Evolutionary conservation across 1,140 invertebrate genomes (phyloP).

Genomic region (Aphis gossypii): DNA sequence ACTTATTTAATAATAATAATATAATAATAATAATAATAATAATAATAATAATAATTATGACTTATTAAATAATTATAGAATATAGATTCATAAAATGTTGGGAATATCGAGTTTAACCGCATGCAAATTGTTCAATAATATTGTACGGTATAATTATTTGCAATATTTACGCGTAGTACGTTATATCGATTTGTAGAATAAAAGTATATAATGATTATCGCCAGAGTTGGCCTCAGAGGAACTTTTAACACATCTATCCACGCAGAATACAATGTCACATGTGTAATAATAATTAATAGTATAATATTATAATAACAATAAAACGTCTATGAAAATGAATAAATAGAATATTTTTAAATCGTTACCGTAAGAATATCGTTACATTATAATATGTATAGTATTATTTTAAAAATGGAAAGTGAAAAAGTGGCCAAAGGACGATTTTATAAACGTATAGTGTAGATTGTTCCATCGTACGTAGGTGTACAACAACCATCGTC

Average conservation of each 20-base stretch:
- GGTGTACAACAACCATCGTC: neutral
- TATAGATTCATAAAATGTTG: neutral
- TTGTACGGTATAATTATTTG: neutral
- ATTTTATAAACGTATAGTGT: neutral
- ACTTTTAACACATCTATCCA: slow-evolving; percentile 11
- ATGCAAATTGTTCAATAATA: neutral
- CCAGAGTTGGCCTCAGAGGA: neutral
- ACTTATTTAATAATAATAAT: slow-evolving; percentile 7
- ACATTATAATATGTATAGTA: neutral
- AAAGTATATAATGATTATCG: neutral
- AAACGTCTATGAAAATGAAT: slow-evolving; percentile 5
- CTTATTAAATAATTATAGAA: neutral
- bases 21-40: slow-evolving; percentile 22
- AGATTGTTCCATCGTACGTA: neutral
- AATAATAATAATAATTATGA: slow-evolving; percentile 2
- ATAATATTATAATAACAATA: neutral
- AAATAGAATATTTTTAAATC: neutral
- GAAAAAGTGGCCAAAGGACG: neutral
- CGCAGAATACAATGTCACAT: neutral
- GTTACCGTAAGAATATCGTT: neutral
- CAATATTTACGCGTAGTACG: neutral
- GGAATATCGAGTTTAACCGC: neutral
- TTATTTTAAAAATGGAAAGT: slow-evolving; percentile 21
- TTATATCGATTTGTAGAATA: neutral
- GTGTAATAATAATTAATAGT: neutral